These are phyloP conservation scores for Solenopsis invicta DNA, from an alignment of 1,140 invertebrate genomes.

Conservation along the genomic window DNA sequence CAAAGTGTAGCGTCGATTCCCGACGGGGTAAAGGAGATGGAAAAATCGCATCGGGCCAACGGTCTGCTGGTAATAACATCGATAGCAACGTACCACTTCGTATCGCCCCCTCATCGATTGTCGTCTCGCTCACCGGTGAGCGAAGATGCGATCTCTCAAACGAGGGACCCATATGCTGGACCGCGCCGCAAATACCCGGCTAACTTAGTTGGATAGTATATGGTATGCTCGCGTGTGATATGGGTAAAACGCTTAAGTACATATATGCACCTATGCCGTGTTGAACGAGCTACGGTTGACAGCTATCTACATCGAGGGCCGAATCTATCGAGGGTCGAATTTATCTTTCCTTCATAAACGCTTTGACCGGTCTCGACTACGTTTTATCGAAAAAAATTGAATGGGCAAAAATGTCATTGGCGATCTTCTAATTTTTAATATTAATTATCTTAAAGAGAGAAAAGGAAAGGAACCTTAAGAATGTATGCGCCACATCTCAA, in stretches of 20 bases:
- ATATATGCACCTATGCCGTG: slow-evolving; percentile 22
- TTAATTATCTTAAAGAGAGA: not conserved
- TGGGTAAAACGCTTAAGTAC: slow-evolving; percentile 50
- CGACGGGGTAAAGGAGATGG: not conserved
- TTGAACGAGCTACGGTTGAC: slow-evolving; percentile 34
- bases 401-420: not conserved
- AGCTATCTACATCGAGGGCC: not conserved
- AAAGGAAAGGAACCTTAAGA: not conserved
- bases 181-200: not conserved
- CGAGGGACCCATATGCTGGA: slow-evolving; percentile 57
- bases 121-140: slow-evolving; percentile 32
- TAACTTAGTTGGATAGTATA: slow-evolving; percentile 28
- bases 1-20: slow-evolving; percentile 26
- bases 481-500: no score
- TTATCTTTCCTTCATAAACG: not conserved
- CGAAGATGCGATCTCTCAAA: slow-evolving; percentile 66
- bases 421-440: slow-evolving; percentile 12
- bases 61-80: slow-evolving; percentile 61
- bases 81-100: slow-evolving; percentile 56
- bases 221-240: not conserved
- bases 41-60: slow-evolving; percentile 8
- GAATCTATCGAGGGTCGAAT: not conserved
- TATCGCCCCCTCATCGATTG: not conserved
- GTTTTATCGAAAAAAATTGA: not conserved
- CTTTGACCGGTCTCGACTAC: not conserved